These are phyloP conservation scores for Hypolimnas misippus DNA, from an alignment of 2,888 invertebrate genomes.

Conservation along the genomic window DNA sequence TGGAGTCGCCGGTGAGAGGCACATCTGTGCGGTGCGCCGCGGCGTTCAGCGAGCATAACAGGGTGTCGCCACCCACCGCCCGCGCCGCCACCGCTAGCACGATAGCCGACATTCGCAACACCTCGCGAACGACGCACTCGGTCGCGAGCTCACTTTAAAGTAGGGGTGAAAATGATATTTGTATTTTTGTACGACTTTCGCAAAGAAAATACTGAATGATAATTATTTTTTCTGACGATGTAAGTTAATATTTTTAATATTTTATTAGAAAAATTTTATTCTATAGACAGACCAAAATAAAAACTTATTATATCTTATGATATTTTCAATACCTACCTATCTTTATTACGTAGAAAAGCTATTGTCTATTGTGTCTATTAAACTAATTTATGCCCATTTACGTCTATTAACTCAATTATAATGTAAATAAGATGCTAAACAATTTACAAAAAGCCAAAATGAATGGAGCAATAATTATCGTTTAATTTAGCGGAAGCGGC, in stretches of 20 bases:
- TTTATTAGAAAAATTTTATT: no score
- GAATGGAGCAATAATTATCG: background rate
- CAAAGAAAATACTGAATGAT: no score
- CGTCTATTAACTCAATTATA: background rate
- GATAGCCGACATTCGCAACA: slow-evolving; percentile 80
- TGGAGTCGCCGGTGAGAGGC: slow-evolving; percentile 45
- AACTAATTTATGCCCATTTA: background rate
- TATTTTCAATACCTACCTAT: no score
- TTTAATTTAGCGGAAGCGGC: background rate
- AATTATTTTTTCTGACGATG: no score
- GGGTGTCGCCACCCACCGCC: slow-evolving; percentile 50
- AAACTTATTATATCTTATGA: no score
- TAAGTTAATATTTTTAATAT: no score
- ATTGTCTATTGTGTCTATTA: background rate
- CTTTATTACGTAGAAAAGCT: background rate
- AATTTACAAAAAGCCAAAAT: background rate
- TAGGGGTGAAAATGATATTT: slow-evolving; percentile 58
- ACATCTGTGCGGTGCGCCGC: slow-evolving; percentile 76
- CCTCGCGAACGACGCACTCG: slow-evolving; percentile 77
- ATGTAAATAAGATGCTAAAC: background rate
- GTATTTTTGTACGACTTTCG: background rate
- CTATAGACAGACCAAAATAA: no score
- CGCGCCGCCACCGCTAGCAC: slow-evolving; percentile 55
- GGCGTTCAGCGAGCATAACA: slow-evolving; percentile 65
- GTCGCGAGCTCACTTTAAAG: slow-evolving; percentile 68